Evolutionary conservation across 2,888 invertebrate species (phyloP), one percentile per base, ranked within the genome.

Genomic region (Colostygia pectinataria): DNA sequence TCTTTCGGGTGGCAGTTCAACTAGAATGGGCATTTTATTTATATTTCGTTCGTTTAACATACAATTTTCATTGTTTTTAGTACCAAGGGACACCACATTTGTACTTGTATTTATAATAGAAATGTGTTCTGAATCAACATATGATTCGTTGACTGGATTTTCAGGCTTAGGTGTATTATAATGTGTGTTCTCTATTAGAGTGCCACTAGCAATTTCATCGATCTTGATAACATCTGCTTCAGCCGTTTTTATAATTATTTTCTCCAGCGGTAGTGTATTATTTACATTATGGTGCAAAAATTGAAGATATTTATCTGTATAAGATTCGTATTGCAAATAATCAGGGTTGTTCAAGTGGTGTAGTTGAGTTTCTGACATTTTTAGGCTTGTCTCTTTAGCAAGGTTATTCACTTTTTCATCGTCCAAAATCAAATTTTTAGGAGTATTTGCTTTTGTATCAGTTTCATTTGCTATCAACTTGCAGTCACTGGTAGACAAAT

Each of bases 201-300:
- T 12, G 2, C 25, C 9, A 4, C n/a, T n/a, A 8, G 14, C 14
- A n/a, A n/a, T n/a, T 24, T 12, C 23, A 25, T 15, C 14, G 2
- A 31, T 45, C 10, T 12, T 29, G 7, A 5, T 9, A 2, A 10
- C 13, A 25, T 45, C 32, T 33, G 20, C 28, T 28, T 45, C 32
- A 3, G 9, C 13, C 14, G 37, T 24, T 3, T 33, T 33, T 28
- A 33, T 32, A 24, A 46, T 20, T 3, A 24, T 39, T 31, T 9
- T 31, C 7, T 28, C 32, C 27, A 46, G 28, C 2, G 38, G 31
- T 1, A 25, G 9, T 15, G n/a, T 24, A 10, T 15, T 31, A 0
- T 4, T 10, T 24, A 8, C 14, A 12, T 9, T 20, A 12, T 28
- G 8, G 4, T 31, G n/a, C 1, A 2, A n/a, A 6, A 40, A 23